Percentiles rank a stretch among this genome's conserved stretches.
Conservation (phyloP, 1,140 invertebrate species). For the Drosophila bocqueti region DNA sequence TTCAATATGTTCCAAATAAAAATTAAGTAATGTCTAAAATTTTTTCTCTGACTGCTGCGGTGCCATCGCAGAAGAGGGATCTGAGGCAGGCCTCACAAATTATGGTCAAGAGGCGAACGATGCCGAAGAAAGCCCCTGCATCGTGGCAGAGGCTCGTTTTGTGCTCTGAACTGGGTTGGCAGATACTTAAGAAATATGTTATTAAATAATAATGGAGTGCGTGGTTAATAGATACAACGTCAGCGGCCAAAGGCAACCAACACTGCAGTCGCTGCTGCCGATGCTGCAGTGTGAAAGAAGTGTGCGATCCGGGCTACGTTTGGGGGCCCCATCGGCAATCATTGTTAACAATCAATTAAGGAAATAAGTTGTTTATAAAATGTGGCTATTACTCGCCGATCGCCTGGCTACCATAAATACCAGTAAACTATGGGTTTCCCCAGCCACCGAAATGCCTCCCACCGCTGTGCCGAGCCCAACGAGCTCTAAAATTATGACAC, state of each 20-base stretch:
- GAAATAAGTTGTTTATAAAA: constrained; percentile 85
- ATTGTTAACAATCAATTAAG: constrained; percentile 85
- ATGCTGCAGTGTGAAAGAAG: constrained; percentile 69
- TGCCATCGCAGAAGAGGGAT: constrained; percentile 27
- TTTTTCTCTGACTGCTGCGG: background rate
- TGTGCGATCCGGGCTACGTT: constrained; percentile 60
- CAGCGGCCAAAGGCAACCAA: constrained; percentile 50
- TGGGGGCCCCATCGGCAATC: constrained; percentile 62
- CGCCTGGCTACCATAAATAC: constrained; percentile 69
- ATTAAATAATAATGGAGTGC: constrained; percentile 84
- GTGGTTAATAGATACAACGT: constrained; percentile 82
- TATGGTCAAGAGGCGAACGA: constrained; percentile 73
- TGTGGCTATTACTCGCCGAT: constrained; percentile 76
- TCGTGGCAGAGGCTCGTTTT: constrained; percentile 67
- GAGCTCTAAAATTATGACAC: constrained; percentile 51
- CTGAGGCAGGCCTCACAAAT: constrained; percentile 66
- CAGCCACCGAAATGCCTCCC: constrained; percentile 23
- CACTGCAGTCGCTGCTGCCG: constrained; percentile 24
- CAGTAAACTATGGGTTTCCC: constrained; percentile 61
- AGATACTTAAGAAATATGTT: constrained; percentile 84
- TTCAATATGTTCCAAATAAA: too few species aligned
- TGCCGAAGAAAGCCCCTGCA: constrained; percentile 36
- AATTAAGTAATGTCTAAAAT: too few species aligned
- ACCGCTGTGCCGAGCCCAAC: constrained; percentile 6
- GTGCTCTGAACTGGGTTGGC: constrained; percentile 82